phyloP scores from a whole-genome alignment of 2,888 invertebrate genomes.

The Criorhina ranunculi region DNA sequence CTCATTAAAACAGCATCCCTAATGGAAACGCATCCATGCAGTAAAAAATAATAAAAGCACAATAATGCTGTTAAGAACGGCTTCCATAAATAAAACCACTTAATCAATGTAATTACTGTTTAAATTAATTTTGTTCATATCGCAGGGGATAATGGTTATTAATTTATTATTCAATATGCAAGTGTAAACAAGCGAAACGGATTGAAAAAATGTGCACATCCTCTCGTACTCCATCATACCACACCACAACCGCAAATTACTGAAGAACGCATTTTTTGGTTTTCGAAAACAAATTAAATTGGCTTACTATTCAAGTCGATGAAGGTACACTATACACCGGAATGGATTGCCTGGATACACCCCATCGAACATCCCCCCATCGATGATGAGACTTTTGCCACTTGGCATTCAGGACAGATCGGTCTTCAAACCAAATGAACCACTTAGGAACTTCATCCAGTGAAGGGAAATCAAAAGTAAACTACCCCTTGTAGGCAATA shows the following conservation, averaged over 20 bases:
- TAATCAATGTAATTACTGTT: slow-evolving; percentile 11
- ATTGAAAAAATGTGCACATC: no score
- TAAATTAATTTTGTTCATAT: slow-evolving; percentile 6
- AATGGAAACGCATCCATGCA: background rate
- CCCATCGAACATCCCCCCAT: background rate
- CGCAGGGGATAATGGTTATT: background rate
- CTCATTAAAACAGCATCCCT: background rate
- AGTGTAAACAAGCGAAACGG: background rate
- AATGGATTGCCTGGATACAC: background rate
- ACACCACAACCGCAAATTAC: background rate
- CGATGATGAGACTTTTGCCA: background rate
- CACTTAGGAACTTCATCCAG: slow-evolving; percentile 15
- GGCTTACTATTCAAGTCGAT: background rate
- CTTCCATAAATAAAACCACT: slow-evolving; percentile 9
- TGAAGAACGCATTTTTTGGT: background rate
- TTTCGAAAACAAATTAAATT: slow-evolving; percentile 14
- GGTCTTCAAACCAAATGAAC: slow-evolving; percentile 16
- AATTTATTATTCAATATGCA: background rate
- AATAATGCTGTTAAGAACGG: background rate
- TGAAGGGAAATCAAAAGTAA: slow-evolving; percentile 8
- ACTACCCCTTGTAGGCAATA: slow-evolving; percentile 1
- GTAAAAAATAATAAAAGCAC: slow-evolving; percentile 1
- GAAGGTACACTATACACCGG: background rate
- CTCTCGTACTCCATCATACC: no score
- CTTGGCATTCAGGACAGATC: slow-evolving; percentile 2